Evolutionary conservation across 2,888 invertebrate genomes (phyloP).

Genomic region (Spilarctia lutea): DNA sequence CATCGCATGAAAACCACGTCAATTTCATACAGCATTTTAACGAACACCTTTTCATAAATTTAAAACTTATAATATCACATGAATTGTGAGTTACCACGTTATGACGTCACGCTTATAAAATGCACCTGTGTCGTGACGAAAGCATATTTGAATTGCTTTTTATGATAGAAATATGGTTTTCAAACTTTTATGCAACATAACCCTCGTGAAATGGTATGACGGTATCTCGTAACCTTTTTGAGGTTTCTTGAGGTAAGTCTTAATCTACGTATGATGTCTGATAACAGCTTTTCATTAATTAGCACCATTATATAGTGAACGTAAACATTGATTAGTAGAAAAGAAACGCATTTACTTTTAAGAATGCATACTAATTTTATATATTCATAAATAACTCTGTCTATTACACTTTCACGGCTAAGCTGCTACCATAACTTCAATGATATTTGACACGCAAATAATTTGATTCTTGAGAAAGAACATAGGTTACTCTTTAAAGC

Average conservation of each 20-base stretch:
- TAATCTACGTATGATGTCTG: not conserved
- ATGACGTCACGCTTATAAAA: slow-evolving; percentile 33
- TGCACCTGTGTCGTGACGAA: slow-evolving; percentile 44
- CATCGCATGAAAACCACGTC: not conserved
- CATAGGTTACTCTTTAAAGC: no score
- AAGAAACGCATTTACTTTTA: no score
- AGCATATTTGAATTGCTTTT: slow-evolving; percentile 43
- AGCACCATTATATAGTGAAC: no score
- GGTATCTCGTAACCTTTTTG: not conserved
- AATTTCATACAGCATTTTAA: not conserved
- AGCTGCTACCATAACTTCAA: no score
- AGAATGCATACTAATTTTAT: no score
- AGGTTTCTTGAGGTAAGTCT: not conserved
- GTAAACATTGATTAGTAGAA: no score
- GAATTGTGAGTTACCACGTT: slow-evolving; percentile 3
- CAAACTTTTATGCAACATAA: slow-evolving; percentile 8
- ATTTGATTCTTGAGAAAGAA: no score
- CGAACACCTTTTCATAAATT: not conserved
- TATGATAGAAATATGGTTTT: slow-evolving; percentile 26
- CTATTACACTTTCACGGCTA: no score
- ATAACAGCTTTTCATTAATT: not conserved
- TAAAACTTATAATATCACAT: slow-evolving; percentile 12
- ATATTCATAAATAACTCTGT: no score
- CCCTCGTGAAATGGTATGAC: not conserved
- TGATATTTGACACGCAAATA: no score